phyloP scores from a whole-genome alignment of 2,888 invertebrate species.

The Callimorpha dominula region DNA sequence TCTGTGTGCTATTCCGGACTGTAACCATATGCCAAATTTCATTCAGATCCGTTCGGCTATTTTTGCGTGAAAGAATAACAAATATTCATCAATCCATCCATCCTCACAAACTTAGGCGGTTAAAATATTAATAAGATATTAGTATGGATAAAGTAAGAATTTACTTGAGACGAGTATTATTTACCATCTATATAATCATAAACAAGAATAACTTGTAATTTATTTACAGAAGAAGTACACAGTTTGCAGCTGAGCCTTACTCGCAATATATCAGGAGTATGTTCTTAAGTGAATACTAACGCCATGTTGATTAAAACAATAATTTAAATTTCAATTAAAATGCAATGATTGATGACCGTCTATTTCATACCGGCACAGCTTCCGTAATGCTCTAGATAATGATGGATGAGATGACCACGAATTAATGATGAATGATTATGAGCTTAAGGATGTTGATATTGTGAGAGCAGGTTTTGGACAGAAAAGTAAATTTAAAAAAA shows the following conservation, averaged over 20 bases:
- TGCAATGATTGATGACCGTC: conserved; percentile 61
- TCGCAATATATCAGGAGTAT: conserved; percentile 28
- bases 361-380: conserved; percentile 58
- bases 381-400: conserved; percentile 76
- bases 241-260: not conserved
- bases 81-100: too few species aligned
- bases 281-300: conserved; percentile 6
- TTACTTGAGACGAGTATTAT: too few species aligned
- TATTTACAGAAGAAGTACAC: too few species aligned
- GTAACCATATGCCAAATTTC: too few species aligned
- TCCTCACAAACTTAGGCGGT: too few species aligned
- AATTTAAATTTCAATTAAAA: conserved; percentile 67
- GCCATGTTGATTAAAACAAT: conserved; percentile 50
- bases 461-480: conserved; percentile 19
- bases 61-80: too few species aligned
- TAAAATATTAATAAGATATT: too few species aligned
- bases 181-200: too few species aligned
- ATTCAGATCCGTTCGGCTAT: too few species aligned
- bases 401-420: conserved; percentile 70
- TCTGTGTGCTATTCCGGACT: too few species aligned
- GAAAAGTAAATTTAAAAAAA: not conserved
- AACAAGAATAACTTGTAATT: too few species aligned
- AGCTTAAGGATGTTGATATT: conserved; percentile 43
- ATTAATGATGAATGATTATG: conserved; percentile 63
- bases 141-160: too few species aligned